Conservation (phyloP, 2,888 invertebrate species). For the Acanthoscelides obtectus region DNA sequence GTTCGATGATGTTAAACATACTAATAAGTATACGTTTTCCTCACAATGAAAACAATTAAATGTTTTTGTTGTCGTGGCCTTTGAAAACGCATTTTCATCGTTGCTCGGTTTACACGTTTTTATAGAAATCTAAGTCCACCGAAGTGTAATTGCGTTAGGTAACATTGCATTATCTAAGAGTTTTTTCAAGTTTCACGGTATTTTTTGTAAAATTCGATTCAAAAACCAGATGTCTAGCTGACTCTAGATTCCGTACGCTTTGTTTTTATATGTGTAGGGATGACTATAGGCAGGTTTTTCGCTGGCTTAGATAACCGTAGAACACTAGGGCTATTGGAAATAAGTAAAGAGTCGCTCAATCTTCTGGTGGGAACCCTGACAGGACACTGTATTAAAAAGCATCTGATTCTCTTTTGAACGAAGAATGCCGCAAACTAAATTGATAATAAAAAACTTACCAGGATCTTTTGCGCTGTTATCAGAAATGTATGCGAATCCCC, state of each 20-base stretch:
- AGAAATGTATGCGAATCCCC: slow-evolving; percentile 65
- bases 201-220: too few relatives aligned
- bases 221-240: too few relatives aligned
- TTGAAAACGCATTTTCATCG: background rate
- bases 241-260: too few relatives aligned
- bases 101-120: background rate
- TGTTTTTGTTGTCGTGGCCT: background rate
- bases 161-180: background rate
- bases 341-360: too few relatives aligned
- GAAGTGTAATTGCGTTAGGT: background rate
- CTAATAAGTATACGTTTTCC: background rate
- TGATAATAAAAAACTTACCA: slow-evolving; percentile 44
- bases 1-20: background rate
- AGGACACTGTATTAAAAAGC: too few relatives aligned
- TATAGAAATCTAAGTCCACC: background rate
- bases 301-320: too few relatives aligned
- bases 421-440: background rate
- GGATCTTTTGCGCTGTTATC: slow-evolving; percentile 66
- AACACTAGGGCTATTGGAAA: too few relatives aligned
- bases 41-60: background rate
- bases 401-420: too few relatives aligned
- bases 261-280: too few relatives aligned
- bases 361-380: too few relatives aligned
- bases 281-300: too few relatives aligned
- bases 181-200: background rate